Percentiles rank a stretch among this genome's conserved stretches.
phyloP scores from a whole-genome alignment of 2,888 invertebrate species.

The Andricus curvator region DNA sequence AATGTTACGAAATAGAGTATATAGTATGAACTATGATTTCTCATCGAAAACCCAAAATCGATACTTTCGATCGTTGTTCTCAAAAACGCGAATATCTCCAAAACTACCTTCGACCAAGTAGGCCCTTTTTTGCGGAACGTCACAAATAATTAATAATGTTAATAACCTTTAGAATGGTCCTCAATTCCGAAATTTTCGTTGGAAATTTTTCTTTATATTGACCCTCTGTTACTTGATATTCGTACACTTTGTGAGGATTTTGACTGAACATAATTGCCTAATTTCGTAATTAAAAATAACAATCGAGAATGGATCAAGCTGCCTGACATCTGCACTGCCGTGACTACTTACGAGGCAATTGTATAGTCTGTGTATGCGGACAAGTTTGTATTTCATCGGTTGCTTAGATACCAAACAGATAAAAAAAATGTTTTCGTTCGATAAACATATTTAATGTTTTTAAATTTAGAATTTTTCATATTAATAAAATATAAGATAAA shows the following conservation, averaged over 20 bases:
- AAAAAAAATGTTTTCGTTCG: neutral
- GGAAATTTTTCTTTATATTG: neutral
- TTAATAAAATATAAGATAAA: neutral
- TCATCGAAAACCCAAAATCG: too few relatives aligned
- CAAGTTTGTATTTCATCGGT: slow-evolving; percentile 10
- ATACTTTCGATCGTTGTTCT: too few relatives aligned
- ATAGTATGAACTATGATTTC: too few relatives aligned
- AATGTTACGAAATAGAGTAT: too few relatives aligned
- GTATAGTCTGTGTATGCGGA: neutral
- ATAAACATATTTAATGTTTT: neutral
- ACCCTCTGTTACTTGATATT: neutral
- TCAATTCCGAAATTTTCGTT: slow-evolving; percentile 22
- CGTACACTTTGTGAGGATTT: slow-evolving; percentile 13
- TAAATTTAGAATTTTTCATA: neutral
- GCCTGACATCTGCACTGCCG: slow-evolving; percentile 22
- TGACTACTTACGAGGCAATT: slow-evolving; percentile 20
- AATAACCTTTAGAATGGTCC: slow-evolving; percentile 30
- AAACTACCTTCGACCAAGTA: too few relatives aligned
- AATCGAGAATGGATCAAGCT: neutral
- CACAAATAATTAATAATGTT: neutral
- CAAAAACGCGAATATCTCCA: too few relatives aligned
- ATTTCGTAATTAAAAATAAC: neutral
- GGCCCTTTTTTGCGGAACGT: too few relatives aligned
- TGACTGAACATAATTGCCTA: neutral
- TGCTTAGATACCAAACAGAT: slow-evolving; percentile 14